These are phyloP conservation scores for Phaethornis superciliosus DNA, from an alignment of 2,113 vertebrate species.

Conservation along the genomic window DNA sequence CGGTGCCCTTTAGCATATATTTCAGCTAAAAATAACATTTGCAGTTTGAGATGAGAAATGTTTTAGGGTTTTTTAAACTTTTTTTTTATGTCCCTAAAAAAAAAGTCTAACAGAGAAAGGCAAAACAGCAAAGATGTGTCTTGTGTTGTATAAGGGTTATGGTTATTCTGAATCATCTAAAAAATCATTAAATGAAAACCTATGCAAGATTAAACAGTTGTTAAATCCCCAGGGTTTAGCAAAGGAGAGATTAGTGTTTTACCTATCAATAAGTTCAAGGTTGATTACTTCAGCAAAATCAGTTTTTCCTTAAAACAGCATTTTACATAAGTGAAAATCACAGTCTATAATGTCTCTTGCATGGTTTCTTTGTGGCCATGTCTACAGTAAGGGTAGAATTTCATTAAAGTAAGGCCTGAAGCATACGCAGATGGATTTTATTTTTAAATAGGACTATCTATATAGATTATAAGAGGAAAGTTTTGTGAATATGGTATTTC, in stretches of 20 bases:
- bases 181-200: neutral
- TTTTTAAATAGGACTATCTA: slow-evolving; percentile 25
- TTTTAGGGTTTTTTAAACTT: neutral
- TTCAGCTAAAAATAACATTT: neutral
- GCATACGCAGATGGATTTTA: slow-evolving; percentile 6
- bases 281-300: neutral
- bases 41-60: neutral
- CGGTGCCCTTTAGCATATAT: neutral
- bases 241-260: neutral
- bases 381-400: neutral
- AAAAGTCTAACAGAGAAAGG: neutral
- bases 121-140: neutral
- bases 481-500: slow-evolving; percentile 34
- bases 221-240: neutral
- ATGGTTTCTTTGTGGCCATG: neutral
- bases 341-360: neutral
- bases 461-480: slow-evolving; percentile 16
- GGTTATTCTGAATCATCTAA: neutral
- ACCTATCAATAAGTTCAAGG: neutral
- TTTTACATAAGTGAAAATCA: neutral
- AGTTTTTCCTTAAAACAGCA: neutral
- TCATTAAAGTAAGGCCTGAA: slow-evolving; percentile 37
- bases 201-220: neutral
- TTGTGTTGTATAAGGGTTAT: neutral
- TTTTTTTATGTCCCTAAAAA: neutral